phyloP scores from a whole-genome alignment of 2,113 vertebrate genomes.

The Serilophus lunatus region DNA sequence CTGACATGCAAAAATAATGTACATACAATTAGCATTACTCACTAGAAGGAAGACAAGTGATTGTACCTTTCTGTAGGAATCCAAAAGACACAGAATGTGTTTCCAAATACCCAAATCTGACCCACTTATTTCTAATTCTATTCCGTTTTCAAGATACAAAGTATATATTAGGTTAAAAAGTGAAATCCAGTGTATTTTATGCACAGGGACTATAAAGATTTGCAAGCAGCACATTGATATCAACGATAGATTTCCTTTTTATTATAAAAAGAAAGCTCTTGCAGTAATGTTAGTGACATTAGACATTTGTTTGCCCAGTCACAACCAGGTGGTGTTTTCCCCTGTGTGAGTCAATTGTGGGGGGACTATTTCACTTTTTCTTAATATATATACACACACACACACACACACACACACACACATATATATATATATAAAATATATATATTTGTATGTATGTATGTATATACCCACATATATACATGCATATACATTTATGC shows the following conservation, averaged over 20 bases:
- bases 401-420: background rate
- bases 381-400: background rate
- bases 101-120: background rate
- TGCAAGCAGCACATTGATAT: background rate
- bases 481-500: background rate
- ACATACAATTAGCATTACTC: conserved; percentile 12
- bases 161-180: background rate
- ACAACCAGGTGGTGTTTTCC: background rate
- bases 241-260: background rate
- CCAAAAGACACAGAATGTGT: background rate
- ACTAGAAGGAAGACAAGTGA: conserved; percentile 6
- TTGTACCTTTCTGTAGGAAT: background rate
- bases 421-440: background rate
- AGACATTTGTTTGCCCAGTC: background rate
- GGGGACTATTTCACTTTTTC: background rate
- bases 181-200: background rate
- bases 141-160: background rate
- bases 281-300: background rate
- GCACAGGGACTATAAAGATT: background rate
- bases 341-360: background rate
- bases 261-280: background rate
- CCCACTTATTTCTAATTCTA: background rate
- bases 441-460: too few relatives aligned
- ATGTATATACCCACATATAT: background rate
- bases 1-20: background rate